These are phyloP conservation scores for Phasianus colchicus DNA, from an alignment of 2,113 vertebrate genomes.

Conservation along the genomic window DNA sequence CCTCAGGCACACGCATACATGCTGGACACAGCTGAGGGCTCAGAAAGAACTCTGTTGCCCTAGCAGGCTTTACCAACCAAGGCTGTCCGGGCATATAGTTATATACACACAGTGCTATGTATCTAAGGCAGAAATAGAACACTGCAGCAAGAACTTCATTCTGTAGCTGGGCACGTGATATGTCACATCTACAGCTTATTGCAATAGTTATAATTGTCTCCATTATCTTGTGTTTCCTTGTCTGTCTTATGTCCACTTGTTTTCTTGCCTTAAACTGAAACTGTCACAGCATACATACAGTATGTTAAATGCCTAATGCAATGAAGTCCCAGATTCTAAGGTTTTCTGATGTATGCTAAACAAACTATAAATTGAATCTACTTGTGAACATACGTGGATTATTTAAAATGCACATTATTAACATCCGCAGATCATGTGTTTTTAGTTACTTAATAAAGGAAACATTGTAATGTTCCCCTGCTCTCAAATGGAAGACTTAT, in stretches of 20 bases:
- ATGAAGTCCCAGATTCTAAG: accelerated
- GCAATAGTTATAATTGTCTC: not conserved
- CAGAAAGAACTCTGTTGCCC: not conserved
- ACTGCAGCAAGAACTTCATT: not conserved
- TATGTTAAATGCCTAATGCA: not conserved
- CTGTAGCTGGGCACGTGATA: not conserved
- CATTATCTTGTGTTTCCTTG: not conserved
- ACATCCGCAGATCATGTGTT: not conserved
- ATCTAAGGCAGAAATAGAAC: not conserved
- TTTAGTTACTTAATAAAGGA: not conserved
- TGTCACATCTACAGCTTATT: not conserved
- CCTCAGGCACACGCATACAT: not conserved
- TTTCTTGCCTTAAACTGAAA: not conserved
- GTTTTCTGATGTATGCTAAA: not conserved
- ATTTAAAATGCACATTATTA: not conserved
- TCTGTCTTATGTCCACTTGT: slow-evolving; percentile 2
- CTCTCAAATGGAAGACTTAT: not conserved
- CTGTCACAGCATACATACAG: not conserved
- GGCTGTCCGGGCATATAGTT: not conserved
- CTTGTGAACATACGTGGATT: not conserved
- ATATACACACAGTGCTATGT: not conserved
- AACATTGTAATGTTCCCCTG: not conserved
- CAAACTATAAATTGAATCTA: not conserved
- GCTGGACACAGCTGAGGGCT: accelerated
- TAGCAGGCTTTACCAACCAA: not conserved